These are phyloP conservation scores for Cyprinodon tularosa DNA, from an alignment of 2,113 vertebrate genomes.

Conservation along the genomic window DNA sequence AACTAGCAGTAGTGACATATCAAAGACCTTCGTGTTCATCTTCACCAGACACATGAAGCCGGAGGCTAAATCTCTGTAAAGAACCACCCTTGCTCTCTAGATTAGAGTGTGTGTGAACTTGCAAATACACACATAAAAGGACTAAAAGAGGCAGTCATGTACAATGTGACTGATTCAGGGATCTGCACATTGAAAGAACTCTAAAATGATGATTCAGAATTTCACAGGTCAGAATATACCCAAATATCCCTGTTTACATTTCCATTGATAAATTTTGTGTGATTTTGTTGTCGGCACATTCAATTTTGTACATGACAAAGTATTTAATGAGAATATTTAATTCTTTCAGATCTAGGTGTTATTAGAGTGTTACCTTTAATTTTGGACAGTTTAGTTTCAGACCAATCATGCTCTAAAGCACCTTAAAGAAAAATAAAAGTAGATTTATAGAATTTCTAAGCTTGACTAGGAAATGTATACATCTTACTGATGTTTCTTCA, in stretches of 20 bases:
- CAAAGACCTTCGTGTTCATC: slow-evolving; percentile 59
- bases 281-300: no score
- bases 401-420: no score
- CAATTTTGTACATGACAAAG: no score
- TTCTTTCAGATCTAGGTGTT: no score
- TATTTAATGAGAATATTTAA: no score
- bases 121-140: slow-evolving; percentile 27
- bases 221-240: slow-evolving; percentile 33
- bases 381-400: no score
- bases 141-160: slow-evolving; percentile 37
- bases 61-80: slow-evolving; percentile 60
- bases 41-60: slow-evolving; percentile 50
- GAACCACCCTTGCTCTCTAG: slow-evolving; percentile 42
- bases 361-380: no score
- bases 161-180: slow-evolving; percentile 39
- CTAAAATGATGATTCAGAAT: not conserved
- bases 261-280: no score
- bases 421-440: no score
- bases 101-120: slow-evolving; percentile 33
- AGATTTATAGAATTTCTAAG: slow-evolving; percentile 2
- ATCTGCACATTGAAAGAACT: slow-evolving; percentile 22
- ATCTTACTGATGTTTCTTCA: slow-evolving; percentile 4
- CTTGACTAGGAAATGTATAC: not conserved
- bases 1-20: slow-evolving; percentile 38
- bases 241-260: not conserved